Percentiles rank a stretch among this genome's conserved stretches.
Evolutionary conservation across 2,113 vertebrate genomes (phyloP).

Genomic region (Coptodon rendalli): DNA sequence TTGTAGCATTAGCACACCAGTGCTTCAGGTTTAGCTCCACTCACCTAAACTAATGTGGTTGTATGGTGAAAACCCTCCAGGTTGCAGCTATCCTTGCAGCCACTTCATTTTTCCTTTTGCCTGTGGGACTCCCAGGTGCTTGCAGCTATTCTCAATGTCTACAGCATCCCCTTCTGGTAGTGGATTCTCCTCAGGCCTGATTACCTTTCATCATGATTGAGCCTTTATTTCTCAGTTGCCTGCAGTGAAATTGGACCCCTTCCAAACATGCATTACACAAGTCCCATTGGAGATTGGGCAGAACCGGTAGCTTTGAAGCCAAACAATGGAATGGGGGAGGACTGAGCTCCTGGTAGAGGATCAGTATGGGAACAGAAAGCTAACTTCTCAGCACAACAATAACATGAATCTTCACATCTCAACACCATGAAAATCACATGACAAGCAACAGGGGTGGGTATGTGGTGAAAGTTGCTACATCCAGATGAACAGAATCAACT

Average conservation of each 20-base stretch:
- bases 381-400: background rate
- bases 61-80: background rate
- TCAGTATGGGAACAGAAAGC: background rate
- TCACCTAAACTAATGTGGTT: background rate
- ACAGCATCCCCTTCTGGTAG: background rate
- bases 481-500: background rate
- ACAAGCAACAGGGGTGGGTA: background rate
- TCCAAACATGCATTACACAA: background rate
- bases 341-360: background rate
- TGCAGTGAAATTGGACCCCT: background rate
- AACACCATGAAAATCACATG: background rate
- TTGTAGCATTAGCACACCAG: background rate
- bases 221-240: background rate
- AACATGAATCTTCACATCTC: background rate
- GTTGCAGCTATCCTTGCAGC: background rate
- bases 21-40: background rate
- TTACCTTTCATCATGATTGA: background rate
- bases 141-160: background rate
- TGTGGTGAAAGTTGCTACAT: background rate
- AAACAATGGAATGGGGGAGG: background rate
- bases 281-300: background rate
- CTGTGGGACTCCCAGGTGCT: background rate
- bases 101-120: fast-evolving
- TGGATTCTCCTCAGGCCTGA: background rate
- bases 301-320: background rate